Conservation (phyloP, 2,113 vertebrate genomes). For the Caretta caretta region DNA sequence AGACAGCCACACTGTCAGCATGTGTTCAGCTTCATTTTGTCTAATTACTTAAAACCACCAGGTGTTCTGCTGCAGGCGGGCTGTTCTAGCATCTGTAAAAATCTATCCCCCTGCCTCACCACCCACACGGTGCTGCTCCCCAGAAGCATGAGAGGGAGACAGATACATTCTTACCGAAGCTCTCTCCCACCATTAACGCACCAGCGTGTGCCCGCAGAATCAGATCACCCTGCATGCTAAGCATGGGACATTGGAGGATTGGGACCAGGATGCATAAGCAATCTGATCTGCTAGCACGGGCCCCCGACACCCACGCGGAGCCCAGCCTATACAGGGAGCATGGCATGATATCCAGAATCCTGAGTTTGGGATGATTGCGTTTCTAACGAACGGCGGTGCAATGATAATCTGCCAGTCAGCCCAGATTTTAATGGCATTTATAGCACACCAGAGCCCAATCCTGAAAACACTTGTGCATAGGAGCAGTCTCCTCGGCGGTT, state of each 20-base stretch:
- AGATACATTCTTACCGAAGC: too few species aligned
- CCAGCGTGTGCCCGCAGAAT: not conserved
- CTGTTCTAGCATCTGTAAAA: not conserved
- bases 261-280: not conserved
- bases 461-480: not conserved
- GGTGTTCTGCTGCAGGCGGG: not conserved
- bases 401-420: not conserved
- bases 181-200: not conserved
- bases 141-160: not conserved
- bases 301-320: not conserved
- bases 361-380: not conserved
- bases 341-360: not conserved
- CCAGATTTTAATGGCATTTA: not conserved
- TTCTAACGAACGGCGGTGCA: not conserved
- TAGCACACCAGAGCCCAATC: not conserved
- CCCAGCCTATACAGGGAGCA: not conserved
- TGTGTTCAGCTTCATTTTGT: fast-evolving
- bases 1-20: not conserved
- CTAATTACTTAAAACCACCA: not conserved
- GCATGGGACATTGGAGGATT: not conserved
- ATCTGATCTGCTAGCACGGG: not conserved
- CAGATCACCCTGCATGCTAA: not conserved
- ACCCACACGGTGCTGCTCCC: not conserved
- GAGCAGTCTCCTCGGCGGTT: not conserved
- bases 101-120: not conserved